A percentile compares a stretch with the other conserved stretches of the same genome.
Evolutionary conservation across 1,140 invertebrate genomes (phyloP).

Genomic region (Cotesia vestalis): DNA sequence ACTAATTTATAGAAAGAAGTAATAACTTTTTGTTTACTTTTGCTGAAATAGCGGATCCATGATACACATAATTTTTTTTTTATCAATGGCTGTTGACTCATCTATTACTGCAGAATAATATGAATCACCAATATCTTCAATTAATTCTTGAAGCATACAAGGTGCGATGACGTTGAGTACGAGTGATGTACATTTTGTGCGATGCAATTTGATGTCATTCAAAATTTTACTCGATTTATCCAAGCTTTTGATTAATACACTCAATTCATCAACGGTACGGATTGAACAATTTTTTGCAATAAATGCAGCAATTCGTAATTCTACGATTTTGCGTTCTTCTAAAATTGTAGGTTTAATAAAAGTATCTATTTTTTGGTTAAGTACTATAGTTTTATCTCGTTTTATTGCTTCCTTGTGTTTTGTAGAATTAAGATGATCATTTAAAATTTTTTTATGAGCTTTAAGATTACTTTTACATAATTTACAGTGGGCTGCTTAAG

Average conservation of each 20-base stretch:
- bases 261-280: constrained; percentile 1
- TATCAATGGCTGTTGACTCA: constrained; percentile 35
- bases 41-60: constrained; percentile 38
- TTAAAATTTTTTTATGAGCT: no score
- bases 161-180: constrained; percentile 31
- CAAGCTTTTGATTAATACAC: constrained; percentile 1
- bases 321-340: constrained; percentile 17
- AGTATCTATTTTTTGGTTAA: no score
- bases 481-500: no score
- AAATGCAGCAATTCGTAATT: constrained; percentile 24
- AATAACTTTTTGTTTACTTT: constrained; percentile 28
- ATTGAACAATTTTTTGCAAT: constrained; percentile 15
- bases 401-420: no score
- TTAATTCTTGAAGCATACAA: constrained; percentile 31
- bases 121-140: constrained; percentile 29
- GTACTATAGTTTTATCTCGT: no score
- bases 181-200: constrained; percentile 28
- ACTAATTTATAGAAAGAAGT: constrained; percentile 44
- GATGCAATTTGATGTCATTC: neutral
- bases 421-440: no score
- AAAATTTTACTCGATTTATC: constrained; percentile 13
- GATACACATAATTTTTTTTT: constrained; percentile 35
- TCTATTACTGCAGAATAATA: constrained; percentile 33
- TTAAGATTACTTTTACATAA: no score
- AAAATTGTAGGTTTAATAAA: no score